Evolutionary conservation across 2,888 invertebrate genomes (phyloP), one percentile per base, ranked within the genome.

Genomic region (Clusia tigrina): DNA sequence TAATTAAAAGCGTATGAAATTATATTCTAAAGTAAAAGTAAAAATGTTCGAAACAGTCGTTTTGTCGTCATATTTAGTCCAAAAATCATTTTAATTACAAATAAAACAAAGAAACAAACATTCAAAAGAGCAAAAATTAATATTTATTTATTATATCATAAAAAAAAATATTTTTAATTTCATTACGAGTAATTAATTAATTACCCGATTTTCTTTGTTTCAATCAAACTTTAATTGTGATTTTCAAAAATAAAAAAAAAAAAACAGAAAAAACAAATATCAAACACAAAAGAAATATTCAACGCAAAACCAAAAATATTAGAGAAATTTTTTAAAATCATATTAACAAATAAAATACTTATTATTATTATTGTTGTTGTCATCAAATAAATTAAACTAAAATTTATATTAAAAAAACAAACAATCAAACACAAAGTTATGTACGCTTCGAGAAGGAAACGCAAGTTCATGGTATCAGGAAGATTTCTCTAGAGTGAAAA

Each of bases 301-400:
- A 65, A 42, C 9, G 22, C 17, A 37, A 42, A 25, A 23, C 15
- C 6, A 25, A 67, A 70, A 70, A 73, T 65, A 75, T 71, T 75
- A 76, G 75, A 69, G 71, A 77, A 77, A 76, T 73, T 76, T 78
- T 77, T 71, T 67, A 62, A 68, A 60, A 38, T 63, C 70, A 67
- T 63, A 67, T 59, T 62, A 37, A 63, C 62, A 57, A 18, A 58
- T 60, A 62, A 59, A 64, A 66, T 63, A 65, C 64, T 65, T 63
- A 65, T 65, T 62, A 67, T 69, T 62, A 69, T 68, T 72, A 71
- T 73, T 73, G 72, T 73, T 73, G 73, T 72, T 72, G 71, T 72
- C 71, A 69, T 69, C 69, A 72, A 67, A 67, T 69, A 53, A 65
- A 61, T 53, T n/a, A n/a, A 61, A 58, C 58, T 53, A 70, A 62